Evolutionary conservation across 2,888 invertebrate genomes (phyloP).

Genomic region (Cotesia congregata): DNA sequence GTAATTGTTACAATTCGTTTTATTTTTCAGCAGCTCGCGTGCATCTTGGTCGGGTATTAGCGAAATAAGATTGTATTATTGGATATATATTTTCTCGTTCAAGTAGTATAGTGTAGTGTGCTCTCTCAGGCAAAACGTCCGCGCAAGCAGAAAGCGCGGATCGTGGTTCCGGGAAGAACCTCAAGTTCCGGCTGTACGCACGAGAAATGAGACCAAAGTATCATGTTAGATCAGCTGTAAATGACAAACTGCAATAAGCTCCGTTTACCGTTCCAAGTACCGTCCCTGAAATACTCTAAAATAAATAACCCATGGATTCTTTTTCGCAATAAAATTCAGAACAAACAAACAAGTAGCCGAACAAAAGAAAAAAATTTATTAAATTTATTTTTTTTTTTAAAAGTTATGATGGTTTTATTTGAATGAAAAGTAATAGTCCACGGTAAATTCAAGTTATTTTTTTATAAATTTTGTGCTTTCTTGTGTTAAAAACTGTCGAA

Average conservation of each 20-base stretch:
- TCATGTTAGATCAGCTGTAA: conserved; percentile 1
- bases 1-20: background rate
- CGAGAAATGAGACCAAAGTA: background rate
- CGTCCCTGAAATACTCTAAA: background rate
- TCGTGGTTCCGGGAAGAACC: background rate
- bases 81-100: background rate
- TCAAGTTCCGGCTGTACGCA: conserved; percentile 9
- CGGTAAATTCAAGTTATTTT: background rate
- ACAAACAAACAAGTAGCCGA: background rate
- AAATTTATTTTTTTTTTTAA: background rate
- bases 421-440: background rate
- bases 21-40: background rate
- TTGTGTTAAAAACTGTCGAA: background rate
- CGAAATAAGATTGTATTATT: background rate
- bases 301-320: background rate
- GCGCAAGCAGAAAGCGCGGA: conserved; percentile 3
- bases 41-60: background rate
- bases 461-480: background rate
- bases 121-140: background rate
- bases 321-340: background rate
- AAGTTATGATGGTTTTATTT: background rate
- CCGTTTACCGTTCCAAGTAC: background rate
- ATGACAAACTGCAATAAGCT: background rate
- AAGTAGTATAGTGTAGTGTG: background rate
- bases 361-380: background rate